Evolutionary conservation across 2,113 vertebrate species (phyloP), one percentile per base, ranked within the genome.

Genomic region (Otolemur garnettii): DNA sequence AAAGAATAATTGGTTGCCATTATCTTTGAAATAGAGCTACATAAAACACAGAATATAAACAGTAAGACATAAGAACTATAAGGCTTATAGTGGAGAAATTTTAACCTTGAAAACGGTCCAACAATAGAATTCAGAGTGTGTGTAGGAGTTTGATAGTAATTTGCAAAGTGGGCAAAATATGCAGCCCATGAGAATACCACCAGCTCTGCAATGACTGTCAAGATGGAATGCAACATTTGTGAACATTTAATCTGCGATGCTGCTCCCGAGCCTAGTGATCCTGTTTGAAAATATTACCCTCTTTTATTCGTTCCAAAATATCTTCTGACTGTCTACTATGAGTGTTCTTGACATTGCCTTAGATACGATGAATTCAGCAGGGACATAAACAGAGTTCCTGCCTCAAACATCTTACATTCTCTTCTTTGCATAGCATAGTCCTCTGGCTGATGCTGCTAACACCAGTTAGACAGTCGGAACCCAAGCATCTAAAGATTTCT

Each of bases 101-200:
- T 94, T 94, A 97, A 95, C 83, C 96, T 97, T 97, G 96, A 96
- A 96, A 92, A 95, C 21, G 59, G 53, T 83, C 93, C 94, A 97
- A 85, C 50, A 90, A 69, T 55, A 91, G 74, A 97, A 95, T 57
- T 90, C 55, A 38, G 57, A 95, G 86, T 96, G 90, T 89, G 35
- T 66, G 86, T 95, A 93, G 86, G 94, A 93, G 45, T 96, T 96
- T 91, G 75, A 95, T 96, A 97, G 89, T 77, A 95, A 96, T 93
- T 95, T 96, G 55, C 69, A 75, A 96, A 93, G 82, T 84, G 89
- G 18, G 59, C 55, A 82, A 97, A 94, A 94, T 62, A 74, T 7
- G 35, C 2, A 83, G 83, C 62, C 42, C 42, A 38, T 24, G 24
- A 93, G 95, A 88, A 78, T 71, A 83, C 22, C 90, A 75, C n/a